Evolutionary conservation across 2,113 vertebrate species (phyloP).

Genomic region (Choloepus hoffmanni): DNA sequence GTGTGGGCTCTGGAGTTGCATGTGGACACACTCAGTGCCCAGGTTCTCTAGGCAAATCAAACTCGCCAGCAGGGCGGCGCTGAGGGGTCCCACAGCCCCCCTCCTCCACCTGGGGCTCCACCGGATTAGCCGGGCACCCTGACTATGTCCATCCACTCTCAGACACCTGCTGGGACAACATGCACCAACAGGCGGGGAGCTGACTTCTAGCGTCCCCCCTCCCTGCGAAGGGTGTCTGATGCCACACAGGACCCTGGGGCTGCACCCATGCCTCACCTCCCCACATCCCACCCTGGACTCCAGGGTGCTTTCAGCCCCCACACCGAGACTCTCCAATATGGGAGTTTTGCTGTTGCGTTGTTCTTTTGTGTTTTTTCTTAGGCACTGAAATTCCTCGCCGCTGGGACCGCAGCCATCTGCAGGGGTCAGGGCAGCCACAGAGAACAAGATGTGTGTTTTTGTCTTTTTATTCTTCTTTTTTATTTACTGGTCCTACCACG

Average conservation of each 20-base stretch:
- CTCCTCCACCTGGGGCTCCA: too few relatives aligned
- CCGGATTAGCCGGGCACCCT: background rate
- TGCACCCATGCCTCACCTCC: background rate
- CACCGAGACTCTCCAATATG: background rate
- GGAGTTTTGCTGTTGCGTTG: background rate
- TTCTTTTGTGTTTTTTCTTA: background rate
- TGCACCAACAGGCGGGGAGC: background rate
- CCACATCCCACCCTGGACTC: background rate
- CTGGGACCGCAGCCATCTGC: background rate
- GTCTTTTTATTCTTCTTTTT: slow-evolving; percentile 84
- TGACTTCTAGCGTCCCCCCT: background rate
- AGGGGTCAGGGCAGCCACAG: slow-evolving; percentile 50
- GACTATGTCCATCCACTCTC: background rate
- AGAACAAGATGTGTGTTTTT: slow-evolving; percentile 45
- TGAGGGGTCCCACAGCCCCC: background rate
- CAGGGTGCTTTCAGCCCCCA: background rate
- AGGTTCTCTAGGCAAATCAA: background rate
- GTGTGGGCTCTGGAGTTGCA: background rate
- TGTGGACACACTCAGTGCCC: background rate
- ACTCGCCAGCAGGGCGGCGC: background rate
- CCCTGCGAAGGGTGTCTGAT: too few relatives aligned
- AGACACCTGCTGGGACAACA: background rate
- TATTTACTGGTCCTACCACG: slow-evolving; percentile 95
- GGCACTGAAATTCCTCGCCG: background rate
- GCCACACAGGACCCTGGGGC: background rate